These are phyloP conservation scores for Geophilus truncorum DNA, from an alignment of 2,888 invertebrate species.

Conservation along the genomic window DNA sequence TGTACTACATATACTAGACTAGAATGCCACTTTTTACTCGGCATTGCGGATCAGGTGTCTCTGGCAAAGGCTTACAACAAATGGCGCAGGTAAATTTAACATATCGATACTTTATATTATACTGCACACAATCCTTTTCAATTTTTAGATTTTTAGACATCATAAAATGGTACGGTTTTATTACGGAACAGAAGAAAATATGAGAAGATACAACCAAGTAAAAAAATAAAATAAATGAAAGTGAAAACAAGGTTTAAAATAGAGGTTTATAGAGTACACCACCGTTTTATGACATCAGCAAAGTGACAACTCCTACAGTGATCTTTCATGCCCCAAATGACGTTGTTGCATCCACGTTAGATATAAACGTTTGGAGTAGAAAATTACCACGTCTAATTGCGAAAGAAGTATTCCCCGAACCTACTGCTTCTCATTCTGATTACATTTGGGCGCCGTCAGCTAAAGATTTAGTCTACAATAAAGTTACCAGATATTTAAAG, in stretches of 20 bases:
- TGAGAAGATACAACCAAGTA: background rate
- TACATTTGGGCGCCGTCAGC: background rate
- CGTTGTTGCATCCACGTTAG: background rate
- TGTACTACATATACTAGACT: too few relatives aligned
- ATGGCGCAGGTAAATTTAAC: too few relatives aligned
- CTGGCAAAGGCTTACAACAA: too few relatives aligned
- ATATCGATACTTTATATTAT: too few relatives aligned
- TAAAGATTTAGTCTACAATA: background rate
- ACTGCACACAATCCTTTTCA: too few relatives aligned
- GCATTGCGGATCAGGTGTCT: too few relatives aligned
- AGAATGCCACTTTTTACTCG: too few relatives aligned
- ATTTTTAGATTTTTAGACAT: background rate
- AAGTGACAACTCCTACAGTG: background rate
- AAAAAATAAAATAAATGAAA: background rate
- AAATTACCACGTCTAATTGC: background rate
- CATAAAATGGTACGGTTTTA: background rate
- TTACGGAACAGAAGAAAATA: background rate
- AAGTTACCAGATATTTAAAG: background rate
- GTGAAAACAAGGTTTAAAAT: background rate
- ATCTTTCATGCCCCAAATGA: background rate
- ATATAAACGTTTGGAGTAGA: background rate
- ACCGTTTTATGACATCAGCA: background rate
- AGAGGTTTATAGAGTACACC: background rate
- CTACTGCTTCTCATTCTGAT: background rate
- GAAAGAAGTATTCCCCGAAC: background rate